Base-by-base conservation (phyloP, 2,888 invertebrate genomes). In the Buathra laborator region DNA sequence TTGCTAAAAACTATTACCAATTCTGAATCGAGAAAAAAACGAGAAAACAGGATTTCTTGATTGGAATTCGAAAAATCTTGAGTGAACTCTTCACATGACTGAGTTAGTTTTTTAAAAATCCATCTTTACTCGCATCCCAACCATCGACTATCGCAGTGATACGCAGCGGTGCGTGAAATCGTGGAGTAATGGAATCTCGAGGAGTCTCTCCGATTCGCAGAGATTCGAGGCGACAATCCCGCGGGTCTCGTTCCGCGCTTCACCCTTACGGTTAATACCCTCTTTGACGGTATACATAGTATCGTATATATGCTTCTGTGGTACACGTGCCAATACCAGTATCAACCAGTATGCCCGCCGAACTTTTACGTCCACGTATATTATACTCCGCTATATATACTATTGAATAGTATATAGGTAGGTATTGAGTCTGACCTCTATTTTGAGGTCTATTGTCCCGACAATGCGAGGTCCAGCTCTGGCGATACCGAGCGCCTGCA, bases 401-500 rank as follows among this genome's bases (percentile, higher is more conserved):
- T 75, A 44, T 71, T 59, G 70, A 59, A 70, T 70, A 53, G 68
- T 74, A 59, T 59, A 56, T 53, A 67, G 62, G 46, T 16, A 64
- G 62, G 62, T 80, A 84, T 80, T 67, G 56, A 74, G 78, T 80
- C 68, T 84, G 83, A 85, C 83, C 85, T 88, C 86, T 83, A 87
- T 90, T 89, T 88, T 74, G 87, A 87, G 86, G 79, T 81, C 90
- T 78, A 91, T 92, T 91, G 89, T 91, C 72, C 70, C 79, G 80
- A 87, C 85, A 87, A 87, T 85, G 72, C 83, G 62, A 59, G 72
- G 84, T 80, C 85, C 84, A 29, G 72, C 81, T 72, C 78, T 77
- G 72, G 79, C 86, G 86, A 88, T 88, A 86, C 87, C 84, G 88
- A 88, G 90, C 86, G 89, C 86, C 89, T 87, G 77, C 87, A 81